These are phyloP conservation scores for Zoanthus solanderi DNA, from an alignment of 92 coral and sea anemone species.

Conservation along the genomic window DNA sequence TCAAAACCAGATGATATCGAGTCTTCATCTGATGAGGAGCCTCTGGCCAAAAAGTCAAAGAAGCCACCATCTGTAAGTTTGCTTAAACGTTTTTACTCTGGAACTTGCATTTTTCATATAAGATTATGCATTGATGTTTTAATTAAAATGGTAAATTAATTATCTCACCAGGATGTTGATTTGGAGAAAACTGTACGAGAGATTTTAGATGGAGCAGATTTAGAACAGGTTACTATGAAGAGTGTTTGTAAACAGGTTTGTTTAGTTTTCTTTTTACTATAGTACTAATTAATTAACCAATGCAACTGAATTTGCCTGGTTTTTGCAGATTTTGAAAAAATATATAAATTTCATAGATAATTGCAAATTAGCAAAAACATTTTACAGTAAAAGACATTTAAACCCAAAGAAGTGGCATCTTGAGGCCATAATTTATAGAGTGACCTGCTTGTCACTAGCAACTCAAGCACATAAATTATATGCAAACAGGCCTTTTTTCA, in stretches of 20 bases:
- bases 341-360: too few relatives aligned
- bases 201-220: slow-evolving; percentile 90
- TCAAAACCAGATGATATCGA: slow-evolving; percentile 71
- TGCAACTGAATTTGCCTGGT: too few relatives aligned
- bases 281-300: too few relatives aligned
- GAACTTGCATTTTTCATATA: background rate
- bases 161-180: slow-evolving; percentile 68
- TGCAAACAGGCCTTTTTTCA: too few relatives aligned
- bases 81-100: background rate
- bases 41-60: slow-evolving; percentile 87
- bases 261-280: background rate
- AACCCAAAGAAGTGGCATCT: too few relatives aligned
- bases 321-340: too few relatives aligned
- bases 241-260: slow-evolving; percentile 90
- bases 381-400: too few relatives aligned
- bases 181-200: slow-evolving; percentile 80
- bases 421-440: too few relatives aligned
- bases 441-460: too few relatives aligned
- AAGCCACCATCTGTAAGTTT: slow-evolving; percentile 88
- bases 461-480: too few relatives aligned
- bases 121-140: background rate
- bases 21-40: slow-evolving; percentile 97
- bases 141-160: background rate
- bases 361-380: too few relatives aligned
- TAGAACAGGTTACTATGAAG: slow-evolving; percentile 92